Evolutionary conservation across 2,888 invertebrate genomes (phyloP).

Genomic region (Lepidochrysops patricia): DNA sequence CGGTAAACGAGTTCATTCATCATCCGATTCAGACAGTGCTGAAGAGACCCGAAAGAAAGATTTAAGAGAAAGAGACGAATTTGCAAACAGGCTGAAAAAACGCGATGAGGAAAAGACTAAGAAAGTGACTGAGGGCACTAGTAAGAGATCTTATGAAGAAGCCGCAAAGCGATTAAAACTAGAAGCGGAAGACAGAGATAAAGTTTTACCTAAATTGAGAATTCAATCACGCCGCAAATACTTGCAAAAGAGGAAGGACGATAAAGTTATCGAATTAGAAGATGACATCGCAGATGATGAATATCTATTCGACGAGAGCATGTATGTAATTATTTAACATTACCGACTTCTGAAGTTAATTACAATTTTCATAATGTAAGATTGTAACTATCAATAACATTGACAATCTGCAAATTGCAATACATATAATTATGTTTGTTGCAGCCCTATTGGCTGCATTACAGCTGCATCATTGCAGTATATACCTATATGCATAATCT

Average conservation of each 20-base stretch:
- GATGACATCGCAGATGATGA: conserved; percentile 97
- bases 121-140: conserved; percentile 81
- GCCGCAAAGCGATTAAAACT: conserved; percentile 92
- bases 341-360: too few relatives aligned
- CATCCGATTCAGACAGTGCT: conserved; percentile 79
- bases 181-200: conserved; percentile 89
- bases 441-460: too few relatives aligned
- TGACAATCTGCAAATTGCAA: too few relatives aligned
- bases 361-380: too few relatives aligned
- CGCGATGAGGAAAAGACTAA: conserved; percentile 92
- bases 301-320: conserved; percentile 90
- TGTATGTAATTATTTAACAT: conserved; percentile 77
- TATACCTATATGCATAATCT: too few relatives aligned
- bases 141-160: conserved; percentile 85
- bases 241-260: conserved; percentile 95
- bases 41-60: conserved; percentile 89
- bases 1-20: conserved; percentile 64
- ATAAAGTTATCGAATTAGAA: conserved; percentile 96
- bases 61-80: conserved; percentile 94
- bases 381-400: too few relatives aligned
- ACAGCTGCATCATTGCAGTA: too few relatives aligned
- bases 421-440: too few relatives aligned
- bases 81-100: conserved; percentile 88
- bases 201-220: conserved; percentile 89
- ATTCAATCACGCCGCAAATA: conserved; percentile 95